phyloP scores from a whole-genome alignment of 2,888 invertebrate species.

The Dryocosmus kuriphilus region DNA sequence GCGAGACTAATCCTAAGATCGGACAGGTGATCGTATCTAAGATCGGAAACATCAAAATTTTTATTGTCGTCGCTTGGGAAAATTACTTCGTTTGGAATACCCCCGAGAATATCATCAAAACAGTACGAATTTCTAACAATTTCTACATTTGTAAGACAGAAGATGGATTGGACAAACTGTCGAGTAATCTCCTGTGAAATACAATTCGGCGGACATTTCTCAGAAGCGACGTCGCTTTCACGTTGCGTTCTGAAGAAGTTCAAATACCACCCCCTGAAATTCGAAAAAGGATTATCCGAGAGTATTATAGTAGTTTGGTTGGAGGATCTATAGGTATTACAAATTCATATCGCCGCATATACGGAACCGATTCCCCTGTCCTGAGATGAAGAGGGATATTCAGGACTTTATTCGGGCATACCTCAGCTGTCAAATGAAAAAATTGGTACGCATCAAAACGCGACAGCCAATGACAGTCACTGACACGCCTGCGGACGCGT shows the following conservation, averaged over 20 bases:
- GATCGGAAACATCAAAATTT: background rate
- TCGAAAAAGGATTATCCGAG: no score
- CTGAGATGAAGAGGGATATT: no score
- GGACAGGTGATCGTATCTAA: background rate
- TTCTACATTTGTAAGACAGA: background rate
- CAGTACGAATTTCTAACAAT: background rate
- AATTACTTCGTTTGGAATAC: no score
- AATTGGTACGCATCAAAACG: no score
- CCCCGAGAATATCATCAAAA: background rate
- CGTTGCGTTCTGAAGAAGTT: constrained; percentile 38
- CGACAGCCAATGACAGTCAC: no score
- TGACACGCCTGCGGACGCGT: background rate
- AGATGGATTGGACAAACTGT: background rate
- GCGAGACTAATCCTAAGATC: no score
- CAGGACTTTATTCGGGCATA: constrained; percentile 48
- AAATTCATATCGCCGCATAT: no score
- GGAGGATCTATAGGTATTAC: no score
- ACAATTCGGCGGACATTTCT: no score
- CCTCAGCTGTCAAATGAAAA: constrained; percentile 46
- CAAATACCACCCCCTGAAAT: no score
- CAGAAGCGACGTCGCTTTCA: background rate
- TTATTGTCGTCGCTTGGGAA: background rate
- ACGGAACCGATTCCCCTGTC: constrained; percentile 50
- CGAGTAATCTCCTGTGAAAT: background rate
- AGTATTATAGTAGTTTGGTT: no score